Evolutionary conservation across 2,888 invertebrate species (phyloP), one percentile per base, ranked within the genome.

Genomic region (Tuberolachnus salignus): DNA sequence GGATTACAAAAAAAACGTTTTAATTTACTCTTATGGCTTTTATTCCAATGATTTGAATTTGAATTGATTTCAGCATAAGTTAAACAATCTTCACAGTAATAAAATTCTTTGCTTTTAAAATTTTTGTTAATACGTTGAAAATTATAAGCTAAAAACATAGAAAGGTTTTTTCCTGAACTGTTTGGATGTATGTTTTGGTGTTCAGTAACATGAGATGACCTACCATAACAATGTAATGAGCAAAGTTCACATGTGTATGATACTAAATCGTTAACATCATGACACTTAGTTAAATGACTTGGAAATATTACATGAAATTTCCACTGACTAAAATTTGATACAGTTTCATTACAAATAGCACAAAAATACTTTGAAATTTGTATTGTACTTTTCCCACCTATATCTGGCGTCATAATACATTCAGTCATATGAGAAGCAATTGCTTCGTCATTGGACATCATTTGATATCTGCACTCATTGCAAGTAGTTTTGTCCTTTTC

Each of bases 121-220:
- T 78, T 16, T 11, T 66, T 67, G 34, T 59, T 59, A 21, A 78
- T 78, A 67, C 75, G 75, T 11, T 59, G 46, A n/a, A 67, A 78
- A 16, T 78, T 78, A 49, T 57, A 67, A 67, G 75, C 75, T 23
- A 67, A 11, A 67, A 67, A 78, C 21, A 8, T 59, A 4, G 67
- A 69, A 34, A 78, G 46, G 16, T 34, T 57, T 16, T 67, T 49
- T 59, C 59, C 75, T 49, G 66, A 67, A 57, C 26, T 34, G n/a
- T 78, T 78, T 21, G 75, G 75, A 78, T 78, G 75, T 26, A 67
- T 49, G n/a, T 51, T 34, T 78, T 78, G 75, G 67, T 78, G 75
- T 19, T 78, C 67, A 49, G 34, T 59, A 19, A 59, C 67, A 67
- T 57, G 42, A 59, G 59, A 16, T 59, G 14, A 49, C 34, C 11